Evolutionary conservation across 1,140 invertebrate species (phyloP).

Genomic region (Eciton burchellii): DNA sequence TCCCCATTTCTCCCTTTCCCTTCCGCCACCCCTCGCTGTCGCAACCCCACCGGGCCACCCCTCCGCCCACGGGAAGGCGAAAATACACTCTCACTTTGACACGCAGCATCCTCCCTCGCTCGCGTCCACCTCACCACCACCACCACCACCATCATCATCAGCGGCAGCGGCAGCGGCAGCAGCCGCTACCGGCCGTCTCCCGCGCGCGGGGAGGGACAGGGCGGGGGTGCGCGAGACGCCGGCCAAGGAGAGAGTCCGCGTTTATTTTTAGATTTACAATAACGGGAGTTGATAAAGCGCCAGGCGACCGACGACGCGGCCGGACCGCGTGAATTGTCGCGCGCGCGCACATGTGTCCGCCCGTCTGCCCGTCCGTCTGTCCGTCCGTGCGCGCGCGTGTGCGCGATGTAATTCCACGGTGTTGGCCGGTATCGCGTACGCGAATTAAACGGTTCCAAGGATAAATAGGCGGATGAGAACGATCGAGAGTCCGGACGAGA

Average conservation of each 20-base stretch:
- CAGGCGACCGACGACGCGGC: slow-evolving; percentile 66
- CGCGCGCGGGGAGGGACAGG: background rate
- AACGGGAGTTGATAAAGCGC: slow-evolving; percentile 80
- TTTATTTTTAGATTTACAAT: slow-evolving; percentile 82
- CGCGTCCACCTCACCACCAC: background rate
- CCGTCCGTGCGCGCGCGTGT: slow-evolving; percentile 60
- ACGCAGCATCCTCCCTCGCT: slow-evolving; percentile 45
- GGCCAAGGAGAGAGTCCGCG: slow-evolving; percentile 32
- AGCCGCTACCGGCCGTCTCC: background rate
- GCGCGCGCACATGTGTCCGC: slow-evolving; percentile 2
- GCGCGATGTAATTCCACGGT: slow-evolving; percentile 57
- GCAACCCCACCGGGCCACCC: slow-evolving; percentile 35
- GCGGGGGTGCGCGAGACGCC: background rate
- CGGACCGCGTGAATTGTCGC: slow-evolving; percentile 73
- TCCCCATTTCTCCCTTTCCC: background rate
- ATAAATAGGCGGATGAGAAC: background rate
- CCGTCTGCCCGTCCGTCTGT: no score
- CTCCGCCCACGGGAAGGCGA: slow-evolving; percentile 54
- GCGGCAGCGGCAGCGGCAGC: no score
- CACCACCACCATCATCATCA: no score
- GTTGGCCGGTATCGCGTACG: slow-evolving; percentile 20
- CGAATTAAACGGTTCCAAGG: background rate
- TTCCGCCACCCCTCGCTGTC: slow-evolving; percentile 2
- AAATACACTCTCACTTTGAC: slow-evolving; percentile 65
- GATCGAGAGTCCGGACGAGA: background rate